Evolutionary conservation across 1,140 invertebrate genomes (phyloP).

Genomic region (Planococcus citri): DNA sequence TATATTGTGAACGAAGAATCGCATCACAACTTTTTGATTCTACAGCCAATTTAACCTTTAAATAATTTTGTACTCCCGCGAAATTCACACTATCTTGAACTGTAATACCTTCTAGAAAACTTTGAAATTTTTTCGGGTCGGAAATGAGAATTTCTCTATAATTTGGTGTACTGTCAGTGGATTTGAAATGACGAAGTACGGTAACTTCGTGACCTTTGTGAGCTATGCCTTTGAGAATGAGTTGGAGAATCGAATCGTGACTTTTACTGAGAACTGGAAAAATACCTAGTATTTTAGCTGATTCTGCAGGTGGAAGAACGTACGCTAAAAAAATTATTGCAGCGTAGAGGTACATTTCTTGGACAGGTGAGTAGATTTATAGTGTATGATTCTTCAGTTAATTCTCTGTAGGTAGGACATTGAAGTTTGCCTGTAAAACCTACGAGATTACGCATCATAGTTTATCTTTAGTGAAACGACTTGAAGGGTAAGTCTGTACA

Average conservation of each 20-base stretch:
- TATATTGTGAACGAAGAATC: conserved; percentile 9
- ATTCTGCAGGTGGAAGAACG: too few species aligned
- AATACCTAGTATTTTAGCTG: neutral
- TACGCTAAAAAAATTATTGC: too few species aligned
- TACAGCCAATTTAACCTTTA: neutral
- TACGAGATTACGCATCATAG: too few species aligned
- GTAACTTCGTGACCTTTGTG: conserved; percentile 31
- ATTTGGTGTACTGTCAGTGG: conserved; percentile 24
- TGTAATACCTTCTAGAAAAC: neutral
- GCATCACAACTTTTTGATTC: neutral
- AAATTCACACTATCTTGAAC: neutral
- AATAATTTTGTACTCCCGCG: conserved; percentile 10
- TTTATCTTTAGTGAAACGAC: too few species aligned
- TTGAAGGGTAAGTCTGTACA: too few species aligned
- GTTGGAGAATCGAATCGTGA: conserved; percentile 32
- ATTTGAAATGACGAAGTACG: conserved; percentile 30
- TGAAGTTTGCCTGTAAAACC: too few species aligned
- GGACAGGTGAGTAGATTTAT: too few species aligned
- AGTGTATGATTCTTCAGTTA: too few species aligned
- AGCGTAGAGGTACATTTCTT: too few species aligned
- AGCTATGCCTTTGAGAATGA: conserved; percentile 31
- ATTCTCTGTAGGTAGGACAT: too few species aligned
- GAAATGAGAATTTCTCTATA: conserved; percentile 17
- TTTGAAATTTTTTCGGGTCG: neutral
- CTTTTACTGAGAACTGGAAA: conserved; percentile 26